These are phyloP conservation scores for Chionodraco myersi DNA, from an alignment of 2,113 vertebrate species.

Conservation along the genomic window DNA sequence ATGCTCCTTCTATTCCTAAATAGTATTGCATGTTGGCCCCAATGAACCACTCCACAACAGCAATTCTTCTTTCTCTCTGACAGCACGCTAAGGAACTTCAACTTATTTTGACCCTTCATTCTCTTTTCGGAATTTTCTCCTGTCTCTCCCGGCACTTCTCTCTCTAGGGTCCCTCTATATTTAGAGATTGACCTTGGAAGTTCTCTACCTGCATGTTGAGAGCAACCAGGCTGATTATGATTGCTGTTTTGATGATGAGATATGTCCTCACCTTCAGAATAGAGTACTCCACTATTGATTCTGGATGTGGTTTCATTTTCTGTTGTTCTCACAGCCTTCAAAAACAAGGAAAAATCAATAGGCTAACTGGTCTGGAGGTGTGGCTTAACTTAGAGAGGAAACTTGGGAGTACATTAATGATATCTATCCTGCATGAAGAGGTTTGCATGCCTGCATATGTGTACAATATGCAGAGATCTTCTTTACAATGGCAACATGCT, in stretches of 20 bases:
- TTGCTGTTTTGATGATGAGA: constrained; percentile 37
- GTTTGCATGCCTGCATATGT: neutral
- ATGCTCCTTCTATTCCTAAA: neutral
- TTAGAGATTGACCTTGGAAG: constrained; percentile 64
- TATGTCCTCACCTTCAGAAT: constrained; percentile 49
- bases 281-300: constrained; percentile 73
- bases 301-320: constrained; percentile 62
- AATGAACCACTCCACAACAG: neutral
- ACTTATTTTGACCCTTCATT: constrained; percentile 22
- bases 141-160: neutral
- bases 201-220: constrained; percentile 44
- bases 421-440: neutral
- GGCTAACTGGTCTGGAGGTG: constrained; percentile 22
- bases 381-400: constrained; percentile 31
- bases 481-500: neutral
- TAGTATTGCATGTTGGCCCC: neutral
- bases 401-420: constrained; percentile 12
- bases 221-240: constrained; percentile 31
- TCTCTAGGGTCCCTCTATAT: constrained; percentile 43
- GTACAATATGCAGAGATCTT: constrained; percentile 3
- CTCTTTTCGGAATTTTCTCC: constrained; percentile 7
- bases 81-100: neutral
- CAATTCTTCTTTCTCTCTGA: neutral
- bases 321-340: constrained; percentile 45
- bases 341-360: constrained; percentile 67